Conservation (phyloP, 2,888 invertebrate species). For the Phragmatobia fuliginosa region DNA sequence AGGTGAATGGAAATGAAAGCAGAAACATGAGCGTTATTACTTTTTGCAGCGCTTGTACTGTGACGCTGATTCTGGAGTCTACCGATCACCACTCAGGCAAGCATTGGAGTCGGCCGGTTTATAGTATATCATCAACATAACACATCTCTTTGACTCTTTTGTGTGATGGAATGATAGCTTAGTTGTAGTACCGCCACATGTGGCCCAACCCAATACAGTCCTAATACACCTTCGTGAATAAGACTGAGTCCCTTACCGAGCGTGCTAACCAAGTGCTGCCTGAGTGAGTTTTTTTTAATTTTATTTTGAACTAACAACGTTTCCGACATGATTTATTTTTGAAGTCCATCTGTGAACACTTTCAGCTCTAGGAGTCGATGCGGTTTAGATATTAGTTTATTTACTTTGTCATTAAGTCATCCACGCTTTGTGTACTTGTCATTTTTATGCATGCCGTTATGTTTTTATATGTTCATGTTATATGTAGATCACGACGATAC, state of each 20-base stretch:
- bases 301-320: constrained; percentile 75
- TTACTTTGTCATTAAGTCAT: constrained; percentile 52
- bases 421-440: constrained; percentile 70
- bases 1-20: constrained; percentile 75
- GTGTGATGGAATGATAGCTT: constrained; percentile 85
- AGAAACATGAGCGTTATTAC: constrained; percentile 83
- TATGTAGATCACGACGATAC: constrained; percentile 61
- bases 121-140: constrained; percentile 84
- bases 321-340: constrained; percentile 82
- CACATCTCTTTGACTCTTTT: constrained; percentile 76
- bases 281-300: constrained; percentile 80
- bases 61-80: constrained; percentile 90
- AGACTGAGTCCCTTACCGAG: constrained; percentile 67
- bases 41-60: constrained; percentile 93
- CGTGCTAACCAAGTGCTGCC: constrained; percentile 86
- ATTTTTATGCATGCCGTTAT: constrained; percentile 80
- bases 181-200: constrained; percentile 69
- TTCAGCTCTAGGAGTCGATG: constrained; percentile 46
- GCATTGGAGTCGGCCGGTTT: constrained; percentile 87
- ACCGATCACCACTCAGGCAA: constrained; percentile 93
- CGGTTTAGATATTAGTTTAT: constrained; percentile 52
- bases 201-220: constrained; percentile 57
- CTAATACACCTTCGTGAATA: constrained; percentile 68
- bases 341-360: constrained; percentile 78
- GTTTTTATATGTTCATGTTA: constrained; percentile 72